phyloP scores from a whole-genome alignment of 2,797 vertebrate species.

The Neolamprologus multifasciatus region DNA sequence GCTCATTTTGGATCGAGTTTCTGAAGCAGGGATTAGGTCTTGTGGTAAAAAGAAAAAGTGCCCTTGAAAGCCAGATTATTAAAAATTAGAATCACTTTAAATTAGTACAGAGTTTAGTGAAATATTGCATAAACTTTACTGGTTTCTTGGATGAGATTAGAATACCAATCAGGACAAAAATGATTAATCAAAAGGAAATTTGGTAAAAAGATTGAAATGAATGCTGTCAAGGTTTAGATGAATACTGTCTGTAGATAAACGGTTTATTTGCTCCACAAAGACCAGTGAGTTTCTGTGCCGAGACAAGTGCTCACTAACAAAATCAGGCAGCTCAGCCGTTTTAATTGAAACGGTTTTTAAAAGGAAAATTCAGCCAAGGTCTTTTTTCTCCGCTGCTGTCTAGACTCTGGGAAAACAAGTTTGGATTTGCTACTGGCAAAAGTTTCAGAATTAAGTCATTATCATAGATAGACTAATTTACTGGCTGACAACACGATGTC shows the following conservation, averaged over 20 bases:
- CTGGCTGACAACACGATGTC: background rate
- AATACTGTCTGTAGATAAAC: background rate
- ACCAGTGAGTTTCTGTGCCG: background rate
- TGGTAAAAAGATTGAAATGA: background rate
- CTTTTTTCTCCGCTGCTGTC: background rate
- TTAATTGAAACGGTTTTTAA: background rate
- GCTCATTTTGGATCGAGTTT: conserved; percentile 6
- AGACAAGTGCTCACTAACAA: background rate
- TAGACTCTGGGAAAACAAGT: fast-evolving
- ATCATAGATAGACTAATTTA: background rate
- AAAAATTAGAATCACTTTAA: background rate
- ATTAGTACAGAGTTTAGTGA: background rate
- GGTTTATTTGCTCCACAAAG: background rate
- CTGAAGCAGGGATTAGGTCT: background rate
- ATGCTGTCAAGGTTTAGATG: background rate
- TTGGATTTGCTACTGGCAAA: background rate
- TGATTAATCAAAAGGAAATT: background rate
- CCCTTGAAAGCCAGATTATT: background rate
- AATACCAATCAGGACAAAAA: background rate
- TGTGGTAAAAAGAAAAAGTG: background rate
- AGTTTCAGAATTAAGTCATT: background rate
- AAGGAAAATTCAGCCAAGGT: background rate
- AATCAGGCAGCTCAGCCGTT: background rate
- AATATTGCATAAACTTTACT: background rate
- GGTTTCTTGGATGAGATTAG: background rate